Conservation (phyloP, 2,888 invertebrate genomes). For the Heliconius hortense region DNA sequence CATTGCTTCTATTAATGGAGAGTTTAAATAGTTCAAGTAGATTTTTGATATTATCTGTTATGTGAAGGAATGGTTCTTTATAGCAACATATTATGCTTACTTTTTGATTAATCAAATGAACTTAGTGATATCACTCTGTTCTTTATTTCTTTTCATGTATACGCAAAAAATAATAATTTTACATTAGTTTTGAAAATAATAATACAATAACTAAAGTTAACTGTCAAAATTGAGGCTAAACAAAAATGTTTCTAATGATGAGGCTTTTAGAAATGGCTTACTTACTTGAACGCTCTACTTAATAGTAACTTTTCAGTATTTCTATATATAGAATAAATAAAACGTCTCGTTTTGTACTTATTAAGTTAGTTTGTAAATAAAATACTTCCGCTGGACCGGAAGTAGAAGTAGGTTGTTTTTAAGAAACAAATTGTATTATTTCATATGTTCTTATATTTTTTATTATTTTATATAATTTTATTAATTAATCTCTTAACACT, state of each 20-base stretch:
- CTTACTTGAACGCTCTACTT: background rate
- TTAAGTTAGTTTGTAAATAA: constrained; percentile 24
- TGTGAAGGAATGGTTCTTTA: too few species aligned
- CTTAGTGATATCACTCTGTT: too few species aligned
- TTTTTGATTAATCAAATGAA: too few species aligned
- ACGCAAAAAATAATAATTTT: background rate
- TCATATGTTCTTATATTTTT: background rate
- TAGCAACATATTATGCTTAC: too few species aligned
- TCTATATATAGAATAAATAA: constrained; percentile 13
- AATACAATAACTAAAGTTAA: background rate
- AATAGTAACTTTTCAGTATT: constrained; percentile 18
- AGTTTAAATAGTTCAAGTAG: background rate
- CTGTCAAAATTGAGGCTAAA: constrained; percentile 10
- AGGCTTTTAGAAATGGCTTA: background rate
- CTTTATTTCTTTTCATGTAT: too few species aligned
- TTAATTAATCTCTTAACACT: background rate
- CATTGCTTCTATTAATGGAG: background rate
- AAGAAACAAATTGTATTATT: constrained; percentile 22
- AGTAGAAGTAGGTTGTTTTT: constrained; percentile 8
- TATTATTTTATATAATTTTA: background rate
- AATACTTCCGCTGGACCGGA: constrained; percentile 40
- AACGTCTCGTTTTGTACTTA: constrained; percentile 24
- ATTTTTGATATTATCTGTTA: too few species aligned
- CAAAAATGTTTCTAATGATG: background rate
- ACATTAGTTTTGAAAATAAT: background rate